A percentile compares a stretch with the other conserved stretches of the same genome.
These are phyloP conservation scores for Eira barbara DNA, from an alignment of 2,113 vertebrate species.

Conservation along the genomic window DNA sequence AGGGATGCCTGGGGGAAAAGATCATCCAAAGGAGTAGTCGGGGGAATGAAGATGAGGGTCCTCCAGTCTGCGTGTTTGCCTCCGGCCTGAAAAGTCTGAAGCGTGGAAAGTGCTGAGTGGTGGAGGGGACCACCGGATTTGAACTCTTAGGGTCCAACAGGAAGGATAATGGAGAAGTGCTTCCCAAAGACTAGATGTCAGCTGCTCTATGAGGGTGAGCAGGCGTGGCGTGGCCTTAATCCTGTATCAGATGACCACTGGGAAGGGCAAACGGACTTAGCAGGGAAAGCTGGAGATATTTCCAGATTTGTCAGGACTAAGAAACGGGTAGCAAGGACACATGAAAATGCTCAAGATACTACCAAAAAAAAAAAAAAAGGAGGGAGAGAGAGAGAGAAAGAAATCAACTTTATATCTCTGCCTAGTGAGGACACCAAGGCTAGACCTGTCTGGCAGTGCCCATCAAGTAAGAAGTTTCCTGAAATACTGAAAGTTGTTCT, in stretches of 20 bases:
- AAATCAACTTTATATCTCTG: background rate
- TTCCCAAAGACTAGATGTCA: background rate
- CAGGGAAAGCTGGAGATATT: background rate
- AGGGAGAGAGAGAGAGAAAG: too few species aligned
- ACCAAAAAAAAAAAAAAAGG: background rate
- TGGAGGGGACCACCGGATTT: background rate
- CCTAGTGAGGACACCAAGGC: background rate
- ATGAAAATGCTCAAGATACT: background rate
- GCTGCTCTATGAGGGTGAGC: background rate
- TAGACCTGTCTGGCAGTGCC: background rate
- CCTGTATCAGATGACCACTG: background rate
- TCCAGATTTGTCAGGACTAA: background rate
- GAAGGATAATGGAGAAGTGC: background rate
- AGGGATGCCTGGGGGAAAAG: background rate
- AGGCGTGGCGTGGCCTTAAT: background rate
- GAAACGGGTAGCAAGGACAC: background rate
- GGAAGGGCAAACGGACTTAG: background rate
- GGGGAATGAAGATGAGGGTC: background rate
- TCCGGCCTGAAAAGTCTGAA: background rate
- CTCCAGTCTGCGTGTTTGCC: background rate
- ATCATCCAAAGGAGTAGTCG: background rate
- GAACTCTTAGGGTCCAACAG: background rate
- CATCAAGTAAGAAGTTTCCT: background rate
- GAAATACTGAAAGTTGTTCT: conserved; percentile 46
- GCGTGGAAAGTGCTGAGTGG: background rate